phyloP scores from a whole-genome alignment of 1,140 invertebrate genomes.

The Acromyrmex charruanus region DNA sequence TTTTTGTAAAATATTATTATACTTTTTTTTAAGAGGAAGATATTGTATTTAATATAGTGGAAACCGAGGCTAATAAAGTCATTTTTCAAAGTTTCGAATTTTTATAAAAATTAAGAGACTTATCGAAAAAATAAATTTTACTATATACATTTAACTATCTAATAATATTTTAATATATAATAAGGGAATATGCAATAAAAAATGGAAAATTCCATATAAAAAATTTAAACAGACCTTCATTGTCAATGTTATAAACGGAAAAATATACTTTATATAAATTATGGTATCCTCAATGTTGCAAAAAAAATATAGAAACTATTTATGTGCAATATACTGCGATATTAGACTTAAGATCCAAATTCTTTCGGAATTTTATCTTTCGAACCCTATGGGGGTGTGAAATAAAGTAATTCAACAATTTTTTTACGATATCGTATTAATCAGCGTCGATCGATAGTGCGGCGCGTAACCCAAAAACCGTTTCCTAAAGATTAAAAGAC shows the following conservation, averaged over 20 bases:
- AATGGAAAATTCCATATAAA: too few relatives aligned
- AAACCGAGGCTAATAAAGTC: too few relatives aligned
- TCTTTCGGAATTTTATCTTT: background rate
- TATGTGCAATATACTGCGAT: background rate
- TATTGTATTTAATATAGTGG: too few relatives aligned
- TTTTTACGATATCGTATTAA: constrained; percentile 21
- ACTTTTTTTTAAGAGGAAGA: too few relatives aligned
- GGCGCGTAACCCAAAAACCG: constrained; percentile 17
- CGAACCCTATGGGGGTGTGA: background rate
- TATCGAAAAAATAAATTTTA: too few relatives aligned
- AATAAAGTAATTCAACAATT: background rate
- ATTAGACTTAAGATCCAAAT: background rate
- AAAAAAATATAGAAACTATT: background rate
- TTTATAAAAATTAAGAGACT: too few relatives aligned
- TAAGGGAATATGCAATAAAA: too few relatives aligned
- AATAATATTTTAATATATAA: too few relatives aligned
- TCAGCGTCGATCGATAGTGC: constrained; percentile 12
- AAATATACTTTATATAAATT: background rate
- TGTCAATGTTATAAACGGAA: background rate
- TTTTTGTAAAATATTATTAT: too few relatives aligned
- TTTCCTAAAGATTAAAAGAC: background rate
- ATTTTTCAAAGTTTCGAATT: too few relatives aligned
- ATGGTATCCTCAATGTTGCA: background rate
- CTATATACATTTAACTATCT: too few relatives aligned
- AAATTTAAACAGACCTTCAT: too few relatives aligned